Base-by-base conservation (phyloP, 2,888 invertebrate species). In the Sialis fuliginosa region DNA sequence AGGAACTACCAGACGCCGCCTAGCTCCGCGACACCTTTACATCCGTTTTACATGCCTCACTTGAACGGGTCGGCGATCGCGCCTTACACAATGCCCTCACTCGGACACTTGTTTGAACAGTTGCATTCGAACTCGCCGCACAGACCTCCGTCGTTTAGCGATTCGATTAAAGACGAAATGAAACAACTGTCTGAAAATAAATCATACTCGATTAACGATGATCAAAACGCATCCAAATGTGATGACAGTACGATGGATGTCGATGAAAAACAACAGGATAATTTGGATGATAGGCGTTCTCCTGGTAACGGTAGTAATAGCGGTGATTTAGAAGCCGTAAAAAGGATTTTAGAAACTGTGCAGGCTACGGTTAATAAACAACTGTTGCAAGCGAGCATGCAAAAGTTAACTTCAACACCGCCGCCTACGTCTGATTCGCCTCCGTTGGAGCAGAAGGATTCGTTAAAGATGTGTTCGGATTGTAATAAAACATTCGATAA, bases 341-440 rank as follows among this genome's bases (percentile, higher is more conserved):
- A 83, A 58, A 72, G 78, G 48, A 79, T 85, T 54, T 64, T 82
- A 54, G 81, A 84, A 60, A 81, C 80, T 7, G 82, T 86, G 9
- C 82, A 77, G 60, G 75, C 81, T 9, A 78, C 79, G 1, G 82
- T 83, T 10, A 81, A 81, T 7, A 81, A 81, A 62, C 80, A 83
- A 59, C 69, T 82, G 49, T 70, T 83, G 51, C 77, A 78, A 60
- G 75, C 77, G 1, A 79, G 77, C 54, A 73, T 79, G 60, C 76
- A 79, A 50, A 81, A 77, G 56, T 66, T 75, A 44, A 74, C 79
- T 1, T 75, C 77, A 2, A 69, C 71, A 8, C 68, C 73, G 30
- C 67, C 65, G 47, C 67, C 69, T 8, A 66, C 60, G 52, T 55
- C 64, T 60, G 63, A 62, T 45, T 60, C 42, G 8, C 42, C 42